Evolutionary conservation across 2,888 invertebrate genomes (phyloP), one percentile per base, ranked within the genome.

Genomic region (Thymelicus sylvestris): DNA sequence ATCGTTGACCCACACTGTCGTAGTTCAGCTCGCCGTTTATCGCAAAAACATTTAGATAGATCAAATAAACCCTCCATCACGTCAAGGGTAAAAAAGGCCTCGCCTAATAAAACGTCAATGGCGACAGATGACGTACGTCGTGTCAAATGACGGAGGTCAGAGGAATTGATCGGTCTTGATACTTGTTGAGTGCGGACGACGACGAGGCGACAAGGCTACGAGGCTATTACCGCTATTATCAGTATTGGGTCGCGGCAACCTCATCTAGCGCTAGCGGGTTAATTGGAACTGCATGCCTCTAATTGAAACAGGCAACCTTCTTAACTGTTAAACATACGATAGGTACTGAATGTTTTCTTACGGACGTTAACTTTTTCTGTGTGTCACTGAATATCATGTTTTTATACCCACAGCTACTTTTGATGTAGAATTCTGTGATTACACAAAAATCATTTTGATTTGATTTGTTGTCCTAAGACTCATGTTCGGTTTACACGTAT

Each of bases 41-140:
- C 44, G 10, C 10, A 52, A 52, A 50, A 52, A 52, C 52, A 24
- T 24, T 24, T 55, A 31, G 31, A 5, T 24, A 19, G 19, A 55
- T 19, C 13, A 1, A 57, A 31, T 38, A 38, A 57, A 10, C 19
- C 19, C 31, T 52, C 38, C 57, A 57, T 57, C 31, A 24, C 55
- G 55, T 55, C 55, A 55, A 19, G 24, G 19, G 12, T 12, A 57
- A 57, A 57, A 44, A 38, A 4, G 12, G 12, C 55, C 7, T 5
- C 50, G 57, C 38, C 19, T 38, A 57, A 57, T 57, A 38, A 13
- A 57, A 57, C 38, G 57, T 57, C 57, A 57, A 57, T 57, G 57
- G 57, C 12, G 57, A 57, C 57, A 57, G 31, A 57, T 57, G 57
- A 57, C 57, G 57, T 31, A 13, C 24, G 10, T 6, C 47, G 55